Base-by-base conservation (phyloP, 2,888 invertebrate genomes). In the Kryphioiulus occultus region DNA sequence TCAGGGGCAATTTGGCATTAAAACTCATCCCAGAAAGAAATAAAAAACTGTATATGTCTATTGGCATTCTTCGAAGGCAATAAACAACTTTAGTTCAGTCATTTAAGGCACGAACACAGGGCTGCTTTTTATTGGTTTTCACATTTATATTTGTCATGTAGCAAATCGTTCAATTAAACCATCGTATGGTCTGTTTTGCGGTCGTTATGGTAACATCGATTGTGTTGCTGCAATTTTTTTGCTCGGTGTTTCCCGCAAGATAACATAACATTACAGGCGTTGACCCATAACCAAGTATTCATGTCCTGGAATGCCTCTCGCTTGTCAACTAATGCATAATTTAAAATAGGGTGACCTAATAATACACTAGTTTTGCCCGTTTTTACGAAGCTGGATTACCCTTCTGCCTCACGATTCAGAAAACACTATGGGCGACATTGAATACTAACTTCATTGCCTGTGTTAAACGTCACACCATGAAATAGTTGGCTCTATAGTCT, bases 81-180 rank as follows among this genome's bases (percentile, higher is more conserved):
- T 78, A 78, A 78, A 78, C 78, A 78, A 78, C 30, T 78, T 30
- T 10, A 78, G 78, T 30, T 78, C 78, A 78, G 30, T 78, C 78
- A 78, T 78, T 78, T 78, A 78, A 78, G 26, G 68, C 68, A 68
- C 68, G 68, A 68, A 68, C 68, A 68, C 22, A 39, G 26, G 78
- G 78, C 30, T 22, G 78, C 15, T 78, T 78, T 78, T 78, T 78
- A 78, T 78, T 78, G 78, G 78, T 78, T 78, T 78, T 78, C 78
- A 78, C 78, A 78, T 78, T 78, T 78, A 30, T 78, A 78, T 78
- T 78, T 78, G 78, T 78, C 78, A 78, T 78, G 78, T 78, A 78
- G 78, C 78, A 78, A 78, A 78, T 78, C 78, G 78, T 78, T 78
- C 78, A 78, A 78, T 78, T 78, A 78, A 78, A 78, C 78, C 78